Base-by-base conservation (phyloP, 2,888 invertebrate species). In the Spisula subtruncata region DNA sequence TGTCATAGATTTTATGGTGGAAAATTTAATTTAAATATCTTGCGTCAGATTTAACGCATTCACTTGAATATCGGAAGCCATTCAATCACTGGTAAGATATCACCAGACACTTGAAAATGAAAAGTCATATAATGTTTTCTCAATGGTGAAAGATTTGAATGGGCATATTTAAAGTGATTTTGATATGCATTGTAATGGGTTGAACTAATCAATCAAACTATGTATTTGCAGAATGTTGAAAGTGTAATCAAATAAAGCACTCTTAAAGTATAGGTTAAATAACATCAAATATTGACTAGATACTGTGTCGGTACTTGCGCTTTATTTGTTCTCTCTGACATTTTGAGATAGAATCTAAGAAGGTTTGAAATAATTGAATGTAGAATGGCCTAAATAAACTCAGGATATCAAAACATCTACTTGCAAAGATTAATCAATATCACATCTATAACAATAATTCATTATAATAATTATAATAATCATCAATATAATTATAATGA, bases 401-500 rank as follows among this genome's bases (percentile, higher is more conserved):
- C 8, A 5, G 2, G 4, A 41, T 41, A 41, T 41, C 41, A 41
- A 41, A 41, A 41, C 41, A 2, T 41, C 8, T 5, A 41, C 41
- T 8, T 41, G 41, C 41, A 41, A 41, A 41, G 41, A 41, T 5
- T 41, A 41, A 41, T 8, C 41, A 41, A 41, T 8, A 41, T 5
- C 2, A 41, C 8, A 41, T 2, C 41, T 8, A 2, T 5, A 8
- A 41, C 41, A 8, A 41, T n/a, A 41, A 41, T 41, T 41, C 41
- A 41, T 41, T 2, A 8, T 41, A 2, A 41, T 41, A 60, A 60
- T 60, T 60, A 16, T n/a, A 20, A 60, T 6, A n/a, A 6, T 60
- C 60, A 60, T 10, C 60, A 60, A 60, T 60, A 60, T n/a, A n/a
- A 60, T 60, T 60, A n/a, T n/a, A n/a, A n/a, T 56, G 56, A 56